phyloP scores from a whole-genome alignment of 2,797 vertebrate genomes.

The Helarctos malayanus region DNA sequence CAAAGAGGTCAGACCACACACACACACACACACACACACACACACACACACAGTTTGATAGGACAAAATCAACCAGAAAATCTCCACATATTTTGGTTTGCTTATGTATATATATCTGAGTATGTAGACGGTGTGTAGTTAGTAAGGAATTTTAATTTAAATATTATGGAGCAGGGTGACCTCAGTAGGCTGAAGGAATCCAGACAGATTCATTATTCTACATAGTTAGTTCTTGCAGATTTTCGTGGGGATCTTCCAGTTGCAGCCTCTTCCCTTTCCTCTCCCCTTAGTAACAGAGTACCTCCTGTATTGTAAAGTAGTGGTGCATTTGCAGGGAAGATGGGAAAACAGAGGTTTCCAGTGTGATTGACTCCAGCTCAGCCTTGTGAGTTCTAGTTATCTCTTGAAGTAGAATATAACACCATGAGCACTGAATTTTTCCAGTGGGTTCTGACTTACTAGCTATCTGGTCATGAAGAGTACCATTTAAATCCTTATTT shows the following conservation, averaged over 20 bases:
- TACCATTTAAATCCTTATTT: neutral
- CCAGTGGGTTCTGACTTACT: neutral
- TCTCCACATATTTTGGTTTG: neutral
- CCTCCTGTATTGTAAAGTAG: neutral
- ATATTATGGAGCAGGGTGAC: neutral
- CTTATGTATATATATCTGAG: neutral
- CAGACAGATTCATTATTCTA: neutral
- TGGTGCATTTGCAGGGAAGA: neutral
- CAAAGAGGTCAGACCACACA: neutral
- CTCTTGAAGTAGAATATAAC: neutral
- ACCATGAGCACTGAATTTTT: neutral
- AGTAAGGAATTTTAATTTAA: neutral
- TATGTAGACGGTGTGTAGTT: neutral
- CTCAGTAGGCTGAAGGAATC: neutral
- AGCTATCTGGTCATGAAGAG: neutral
- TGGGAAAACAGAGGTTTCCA: neutral
- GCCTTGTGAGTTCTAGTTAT: neutral
- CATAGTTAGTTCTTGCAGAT: neutral
- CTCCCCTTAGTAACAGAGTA: neutral
- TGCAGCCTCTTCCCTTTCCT: neutral
- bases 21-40: neutral
- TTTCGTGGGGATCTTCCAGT: neutral
- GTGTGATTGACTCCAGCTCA: neutral
- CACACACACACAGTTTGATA: neutral
- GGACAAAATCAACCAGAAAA: neutral